Percentiles rank a stretch among this genome's conserved stretches.
Conservation (phyloP, 2,113 vertebrate genomes). For the Phyllostomus discolor region DNA sequence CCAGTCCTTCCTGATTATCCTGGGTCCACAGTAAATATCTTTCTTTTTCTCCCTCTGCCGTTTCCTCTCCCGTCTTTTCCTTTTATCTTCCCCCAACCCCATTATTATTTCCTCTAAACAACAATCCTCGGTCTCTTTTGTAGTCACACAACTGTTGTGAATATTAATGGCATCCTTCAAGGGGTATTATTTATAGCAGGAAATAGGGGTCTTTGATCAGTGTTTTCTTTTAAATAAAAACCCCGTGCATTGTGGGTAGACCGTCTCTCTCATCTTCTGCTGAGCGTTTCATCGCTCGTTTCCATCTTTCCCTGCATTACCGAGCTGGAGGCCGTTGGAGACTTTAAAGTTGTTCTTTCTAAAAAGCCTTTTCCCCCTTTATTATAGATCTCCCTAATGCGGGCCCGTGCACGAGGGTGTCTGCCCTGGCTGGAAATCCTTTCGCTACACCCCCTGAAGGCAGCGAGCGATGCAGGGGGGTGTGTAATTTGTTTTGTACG, state of each 20-base stretch:
- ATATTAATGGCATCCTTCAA: slow-evolving; percentile 83
- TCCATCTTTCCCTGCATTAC: slow-evolving; percentile 69
- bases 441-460: slow-evolving; percentile 80
- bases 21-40: neutral
- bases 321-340: slow-evolving; percentile 61
- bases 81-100: slow-evolving; percentile 80
- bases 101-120: slow-evolving; percentile 78
- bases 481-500: slow-evolving; percentile 84
- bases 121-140: slow-evolving; percentile 78
- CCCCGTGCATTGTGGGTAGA: slow-evolving; percentile 63
- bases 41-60: slow-evolving; percentile 42
- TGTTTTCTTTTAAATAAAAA: slow-evolving; percentile 71
- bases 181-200: slow-evolving; percentile 77
- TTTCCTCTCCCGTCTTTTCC: slow-evolving; percentile 59
- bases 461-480: slow-evolving; percentile 80
- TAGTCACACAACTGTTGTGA: slow-evolving; percentile 78
- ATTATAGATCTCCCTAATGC: slow-evolving; percentile 74
- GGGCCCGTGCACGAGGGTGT: slow-evolving; percentile 72
- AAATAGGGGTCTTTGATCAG: slow-evolving; percentile 79
- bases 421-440: slow-evolving; percentile 75
- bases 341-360: slow-evolving; percentile 76
- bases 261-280: slow-evolving; percentile 74
- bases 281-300: slow-evolving; percentile 66
- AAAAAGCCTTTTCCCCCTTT: slow-evolving; percentile 56
- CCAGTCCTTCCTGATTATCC: neutral